Conservation (phyloP, 2,888 invertebrate species). For the Tridacna gigas region DNA sequence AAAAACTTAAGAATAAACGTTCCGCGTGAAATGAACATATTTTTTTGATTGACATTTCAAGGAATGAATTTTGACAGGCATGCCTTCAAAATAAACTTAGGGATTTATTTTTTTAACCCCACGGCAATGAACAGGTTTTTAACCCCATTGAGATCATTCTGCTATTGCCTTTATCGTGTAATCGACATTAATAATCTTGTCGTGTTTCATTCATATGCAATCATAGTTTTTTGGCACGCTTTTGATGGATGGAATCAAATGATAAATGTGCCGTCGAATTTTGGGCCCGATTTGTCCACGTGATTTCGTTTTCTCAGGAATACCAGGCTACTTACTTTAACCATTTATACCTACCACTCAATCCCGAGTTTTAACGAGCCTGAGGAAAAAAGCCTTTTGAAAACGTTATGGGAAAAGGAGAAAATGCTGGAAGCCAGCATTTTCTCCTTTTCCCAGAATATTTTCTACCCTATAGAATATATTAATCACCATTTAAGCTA, state of each 20-base stretch:
- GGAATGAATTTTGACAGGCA: slow-evolving; percentile 9
- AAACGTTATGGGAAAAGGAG: background rate
- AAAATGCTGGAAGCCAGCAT: background rate
- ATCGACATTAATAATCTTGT: too few species aligned
- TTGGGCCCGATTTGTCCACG: too few species aligned
- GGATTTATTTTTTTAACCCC: too few species aligned
- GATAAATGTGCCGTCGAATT: too few species aligned
- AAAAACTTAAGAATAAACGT: background rate
- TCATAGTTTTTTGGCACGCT: too few species aligned
- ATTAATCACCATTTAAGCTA: too few species aligned
- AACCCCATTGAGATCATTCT: too few species aligned
- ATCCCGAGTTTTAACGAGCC: background rate
- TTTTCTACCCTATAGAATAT: background rate
- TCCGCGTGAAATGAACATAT: background rate
- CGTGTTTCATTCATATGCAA: too few species aligned
- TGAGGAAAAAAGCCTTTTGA: background rate
- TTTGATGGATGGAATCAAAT: too few species aligned
- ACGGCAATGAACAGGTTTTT: too few species aligned
- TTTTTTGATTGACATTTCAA: slow-evolving; percentile 1
- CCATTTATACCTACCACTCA: background rate
- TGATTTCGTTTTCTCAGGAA: too few species aligned
- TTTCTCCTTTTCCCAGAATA: background rate
- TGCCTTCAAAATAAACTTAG: background rate
- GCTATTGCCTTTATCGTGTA: too few species aligned
- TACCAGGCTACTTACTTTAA: background rate